Evolutionary conservation across 2,888 invertebrate species (phyloP), one percentile per base, ranked within the genome.

Genomic region (Tipula confusa): DNA sequence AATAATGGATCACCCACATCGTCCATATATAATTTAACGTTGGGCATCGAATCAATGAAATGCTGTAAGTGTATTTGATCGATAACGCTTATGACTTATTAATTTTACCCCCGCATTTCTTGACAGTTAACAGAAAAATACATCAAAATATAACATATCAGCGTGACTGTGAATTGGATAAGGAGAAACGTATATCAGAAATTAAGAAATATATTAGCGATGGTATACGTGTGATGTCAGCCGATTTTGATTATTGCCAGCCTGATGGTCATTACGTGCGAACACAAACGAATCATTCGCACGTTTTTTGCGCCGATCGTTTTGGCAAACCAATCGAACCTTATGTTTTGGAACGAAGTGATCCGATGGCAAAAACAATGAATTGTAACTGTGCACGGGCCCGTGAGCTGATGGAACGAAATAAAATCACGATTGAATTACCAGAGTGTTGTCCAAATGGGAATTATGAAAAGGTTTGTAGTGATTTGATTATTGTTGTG

Each of bases 361-460:
- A 90, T 2, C 84, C 86, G 0, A 90, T 88, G 43, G 91, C 90
- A 9, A 85, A 88, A 0, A 85, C 87, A 0, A 93, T 93, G 92
- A 83, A 84, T 88, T 89, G 15, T 88, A 94, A 93, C 87, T 94
- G 94, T 86, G 93, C 93, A 0, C 88, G 91, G 86, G 91, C 93
- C 0, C 87, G 89, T 1, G 86, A 88, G 28, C 84, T 92, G 7
- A 88, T 93, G 88, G 86, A 87, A 0, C 87, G 88, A 18, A 85
- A 85, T n/a, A 29, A 9, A 13, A 88, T 88, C 81, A 89, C 90
- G 0, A 85, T 86, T 0, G 91, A 91, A 85, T 87, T 89, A 82
- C 93, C 93, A 0, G 87, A 89, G 0, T 94, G 94, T 86, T 92
- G 92, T 85, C 86, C 87, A 6, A 93, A 93, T 87, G 94, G 94